Conservation (phyloP, 2,888 invertebrate genomes). For the Labia minor region DNA sequence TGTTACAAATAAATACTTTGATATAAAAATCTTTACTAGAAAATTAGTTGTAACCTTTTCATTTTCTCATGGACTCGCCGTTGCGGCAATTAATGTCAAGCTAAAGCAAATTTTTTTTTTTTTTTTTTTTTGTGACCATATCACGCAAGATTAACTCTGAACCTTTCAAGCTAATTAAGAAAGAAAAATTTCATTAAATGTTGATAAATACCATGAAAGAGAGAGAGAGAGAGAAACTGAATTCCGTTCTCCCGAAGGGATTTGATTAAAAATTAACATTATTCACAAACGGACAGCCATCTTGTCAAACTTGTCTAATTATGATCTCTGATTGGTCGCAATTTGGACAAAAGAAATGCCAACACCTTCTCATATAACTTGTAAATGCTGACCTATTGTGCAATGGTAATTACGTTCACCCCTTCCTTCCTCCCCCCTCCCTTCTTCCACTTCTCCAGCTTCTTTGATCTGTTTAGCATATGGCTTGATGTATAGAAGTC, state of each 20-base stretch:
- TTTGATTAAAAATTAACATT: too few species aligned
- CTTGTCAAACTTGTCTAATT: neutral
- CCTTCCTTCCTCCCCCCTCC: neutral
- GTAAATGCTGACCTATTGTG: conserved; percentile 13
- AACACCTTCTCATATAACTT: conserved; percentile 13
- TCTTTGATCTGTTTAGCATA: conserved; percentile 13
- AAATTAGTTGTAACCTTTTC: too few species aligned
- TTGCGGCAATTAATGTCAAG: too few species aligned
- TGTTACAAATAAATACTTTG: too few species aligned
- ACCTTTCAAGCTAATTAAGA: conserved; percentile 8
- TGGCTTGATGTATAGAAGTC: neutral
- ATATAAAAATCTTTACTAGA: too few species aligned
- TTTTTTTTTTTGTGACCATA: neutral
- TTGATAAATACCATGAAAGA: neutral
- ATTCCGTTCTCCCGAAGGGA: too few species aligned
- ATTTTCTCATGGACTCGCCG: too few species aligned
- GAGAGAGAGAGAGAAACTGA: too few species aligned
- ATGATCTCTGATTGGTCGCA: neutral
- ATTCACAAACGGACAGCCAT: neutral
- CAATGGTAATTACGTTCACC: neutral
- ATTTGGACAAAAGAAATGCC: conserved; percentile 13
- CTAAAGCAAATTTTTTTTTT: too few species aligned
- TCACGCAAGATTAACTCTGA: neutral
- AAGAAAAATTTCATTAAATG: neutral
- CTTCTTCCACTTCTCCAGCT: neutral